Base-by-base conservation (phyloP, 2,113 vertebrate genomes). In the Pelvicachromis taeniatus region DNA sequence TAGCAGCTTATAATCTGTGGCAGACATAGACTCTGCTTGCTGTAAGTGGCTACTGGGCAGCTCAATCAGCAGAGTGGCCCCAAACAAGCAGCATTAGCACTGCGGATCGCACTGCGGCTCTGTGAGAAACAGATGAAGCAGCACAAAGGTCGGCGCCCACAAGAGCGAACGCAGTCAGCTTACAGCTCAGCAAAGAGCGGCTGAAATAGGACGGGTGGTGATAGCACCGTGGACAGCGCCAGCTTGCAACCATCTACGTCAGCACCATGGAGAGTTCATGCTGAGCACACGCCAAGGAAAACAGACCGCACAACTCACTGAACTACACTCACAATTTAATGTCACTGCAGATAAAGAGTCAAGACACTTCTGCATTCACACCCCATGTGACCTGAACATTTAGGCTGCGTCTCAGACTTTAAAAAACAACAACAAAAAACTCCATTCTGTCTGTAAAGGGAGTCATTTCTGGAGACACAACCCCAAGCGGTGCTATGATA, bases 251-350 rank as follows among this genome's bases (percentile, higher is more conserved):
- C 40, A 2, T 87, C 88, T 68, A 80, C 85, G 81, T 93, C 91
- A 94, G 92, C 87, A 93, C 90, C 86, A 54, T 1, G 77, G 92
- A 92, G 82, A 92, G 90, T 23, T 75, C 85, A 59, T 80, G 87
- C 88, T 94, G 87, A 90, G 89, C 89, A 83, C 84, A 88, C 86
- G 86, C 5, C 19, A 4, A 11, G 59, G 61, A 85, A 87, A 85
- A 75, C 3, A 38, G 83, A 48, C 82, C 40, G 73, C 42, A 10
- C 33, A 23, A 29, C 45, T 53, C 68, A 48, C 54, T 65, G 12
- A 42, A 19, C 83, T n/a, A 29, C 77, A 63, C 29, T 11, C 3
- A 75, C 84, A 81, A 70, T 48, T 78, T 61, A 80, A 73, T 10
- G 53, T 8, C 55, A 63, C 23, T 38, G 21, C 2, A 35, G 68